Evolutionary conservation across 2,113 vertebrate species (phyloP).

Genomic region (Rhea pennata): DNA sequence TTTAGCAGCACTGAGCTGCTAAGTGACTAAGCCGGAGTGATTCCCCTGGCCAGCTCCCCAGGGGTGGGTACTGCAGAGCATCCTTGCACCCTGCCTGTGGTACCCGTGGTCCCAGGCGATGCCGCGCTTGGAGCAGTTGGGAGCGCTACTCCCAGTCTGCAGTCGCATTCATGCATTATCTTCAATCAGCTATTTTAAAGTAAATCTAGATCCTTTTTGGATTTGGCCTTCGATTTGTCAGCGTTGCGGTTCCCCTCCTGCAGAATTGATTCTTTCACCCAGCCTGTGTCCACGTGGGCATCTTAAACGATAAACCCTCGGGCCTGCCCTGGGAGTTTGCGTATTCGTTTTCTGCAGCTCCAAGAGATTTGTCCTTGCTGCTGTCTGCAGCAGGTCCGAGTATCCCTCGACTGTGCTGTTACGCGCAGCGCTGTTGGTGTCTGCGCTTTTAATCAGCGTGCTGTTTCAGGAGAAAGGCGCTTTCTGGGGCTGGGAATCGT

Average conservation of each 20-base stretch:
- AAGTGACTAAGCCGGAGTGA: not conserved
- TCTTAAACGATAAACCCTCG: constrained; percentile 9
- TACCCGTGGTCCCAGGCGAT: not conserved
- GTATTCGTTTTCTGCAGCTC: not conserved
- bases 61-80: not conserved
- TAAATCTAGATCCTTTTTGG: not conserved
- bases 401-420: not conserved
- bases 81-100: not conserved
- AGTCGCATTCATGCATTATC: not conserved
- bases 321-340: not conserved
- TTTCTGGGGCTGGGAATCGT: not conserved
- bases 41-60: not conserved
- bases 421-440: constrained; percentile 7
- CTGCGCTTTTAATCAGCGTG: not conserved
- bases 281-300: not conserved
- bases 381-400: not conserved
- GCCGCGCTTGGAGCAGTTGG: not conserved
- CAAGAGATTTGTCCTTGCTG: not conserved
- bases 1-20: not conserved
- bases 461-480: constrained; percentile 2
- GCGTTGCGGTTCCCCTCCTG: not conserved
- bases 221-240: not conserved
- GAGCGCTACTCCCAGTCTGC: not conserved
- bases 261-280: not conserved
- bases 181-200: not conserved